phyloP scores from a whole-genome alignment of 53 echinoderm and acorn worm species.

The Pentamera pediparva region DNA sequence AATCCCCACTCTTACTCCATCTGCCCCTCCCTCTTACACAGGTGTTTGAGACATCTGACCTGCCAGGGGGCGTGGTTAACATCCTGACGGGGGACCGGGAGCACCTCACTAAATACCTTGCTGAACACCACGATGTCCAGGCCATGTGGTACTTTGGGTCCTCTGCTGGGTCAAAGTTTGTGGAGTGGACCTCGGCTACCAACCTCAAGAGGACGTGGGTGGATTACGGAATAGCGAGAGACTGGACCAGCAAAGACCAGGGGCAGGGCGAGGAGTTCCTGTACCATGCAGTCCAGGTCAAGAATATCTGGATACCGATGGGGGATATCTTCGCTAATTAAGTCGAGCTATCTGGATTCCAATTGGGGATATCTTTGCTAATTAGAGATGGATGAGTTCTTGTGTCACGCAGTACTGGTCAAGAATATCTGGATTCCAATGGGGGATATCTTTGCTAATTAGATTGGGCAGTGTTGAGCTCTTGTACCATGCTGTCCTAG shows the following conservation, averaged over 20 bases:
- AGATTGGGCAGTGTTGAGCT: too few species aligned
- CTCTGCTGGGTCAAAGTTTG: conserved; percentile 87
- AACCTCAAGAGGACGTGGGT: conserved; percentile 99
- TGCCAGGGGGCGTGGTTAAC: conserved; percentile 97
- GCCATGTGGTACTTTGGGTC: conserved; percentile 98
- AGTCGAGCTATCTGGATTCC: background rate
- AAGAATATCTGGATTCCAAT: conserved; percentile 99
- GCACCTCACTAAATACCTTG: conserved; percentile 82
- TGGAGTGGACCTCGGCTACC: conserved; percentile 79
- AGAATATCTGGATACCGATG: conserved; percentile 99
- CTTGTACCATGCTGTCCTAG: conserved; percentile 78
- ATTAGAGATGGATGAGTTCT: conserved; percentile 86
- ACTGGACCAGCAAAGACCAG: conserved; percentile 68
- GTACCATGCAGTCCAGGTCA: conserved; percentile 81
- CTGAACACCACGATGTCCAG: conserved; percentile 94
- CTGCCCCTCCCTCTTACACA: conserved; percentile 9
- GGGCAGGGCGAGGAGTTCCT: conserved; percentile 97
- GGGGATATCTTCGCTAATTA: conserved; percentile 98
- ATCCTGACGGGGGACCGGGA: conserved; percentile 80
- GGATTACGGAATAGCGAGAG: conserved; percentile 73
- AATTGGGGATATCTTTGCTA: too few species aligned
- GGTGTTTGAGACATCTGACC: conserved; percentile 98
- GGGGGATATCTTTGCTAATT: conserved; percentile 99
- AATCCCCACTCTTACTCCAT: background rate
- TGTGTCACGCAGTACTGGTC: conserved; percentile 78